These are phyloP conservation scores for Lepidurus couesii DNA, from an alignment of 1,140 invertebrate genomes.

Conservation along the genomic window DNA sequence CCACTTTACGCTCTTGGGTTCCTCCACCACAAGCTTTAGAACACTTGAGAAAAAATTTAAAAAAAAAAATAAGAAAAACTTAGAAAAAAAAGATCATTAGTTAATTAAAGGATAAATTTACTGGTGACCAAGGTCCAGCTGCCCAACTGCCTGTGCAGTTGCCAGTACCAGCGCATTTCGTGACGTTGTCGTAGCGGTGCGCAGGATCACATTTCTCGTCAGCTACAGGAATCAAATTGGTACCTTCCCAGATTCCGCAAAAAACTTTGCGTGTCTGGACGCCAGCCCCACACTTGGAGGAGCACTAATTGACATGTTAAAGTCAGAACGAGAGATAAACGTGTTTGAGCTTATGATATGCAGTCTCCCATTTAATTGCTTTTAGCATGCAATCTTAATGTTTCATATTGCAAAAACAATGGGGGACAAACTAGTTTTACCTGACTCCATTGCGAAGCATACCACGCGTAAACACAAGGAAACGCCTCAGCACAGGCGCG, in stretches of 20 bases:
- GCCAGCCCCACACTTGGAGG: slow-evolving; percentile 47
- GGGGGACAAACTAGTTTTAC: slow-evolving; percentile 35
- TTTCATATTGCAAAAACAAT: too few species aligned
- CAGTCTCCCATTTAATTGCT: background rate
- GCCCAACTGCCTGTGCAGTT: slow-evolving; percentile 81
- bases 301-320: slow-evolving; percentile 34
- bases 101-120: slow-evolving; percentile 42
- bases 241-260: slow-evolving; percentile 63
- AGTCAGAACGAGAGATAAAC: background rate
- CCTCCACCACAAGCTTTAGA: slow-evolving; percentile 77
- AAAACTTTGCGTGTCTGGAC: slow-evolving; percentile 75
- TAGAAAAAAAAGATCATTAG: slow-evolving; percentile 25
- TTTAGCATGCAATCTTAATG: background rate
- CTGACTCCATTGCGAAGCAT: slow-evolving; percentile 59
- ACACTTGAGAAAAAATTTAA: slow-evolving; percentile 53
- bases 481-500: slow-evolving; percentile 53
- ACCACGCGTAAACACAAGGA: slow-evolving; percentile 73
- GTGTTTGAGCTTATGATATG: background rate
- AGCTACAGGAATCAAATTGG: slow-evolving; percentile 60
- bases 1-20: slow-evolving; percentile 60
- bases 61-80: too few species aligned
- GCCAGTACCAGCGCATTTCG: slow-evolving; percentile 60
- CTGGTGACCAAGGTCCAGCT: slow-evolving; percentile 72
- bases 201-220: slow-evolving; percentile 63
- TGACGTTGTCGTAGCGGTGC: slow-evolving; percentile 60